A percentile compares a stretch with the other conserved stretches of the same genome.
Evolutionary conservation across 2,888 invertebrate species (phyloP).

Genomic region (Byasa hedistus): DNA sequence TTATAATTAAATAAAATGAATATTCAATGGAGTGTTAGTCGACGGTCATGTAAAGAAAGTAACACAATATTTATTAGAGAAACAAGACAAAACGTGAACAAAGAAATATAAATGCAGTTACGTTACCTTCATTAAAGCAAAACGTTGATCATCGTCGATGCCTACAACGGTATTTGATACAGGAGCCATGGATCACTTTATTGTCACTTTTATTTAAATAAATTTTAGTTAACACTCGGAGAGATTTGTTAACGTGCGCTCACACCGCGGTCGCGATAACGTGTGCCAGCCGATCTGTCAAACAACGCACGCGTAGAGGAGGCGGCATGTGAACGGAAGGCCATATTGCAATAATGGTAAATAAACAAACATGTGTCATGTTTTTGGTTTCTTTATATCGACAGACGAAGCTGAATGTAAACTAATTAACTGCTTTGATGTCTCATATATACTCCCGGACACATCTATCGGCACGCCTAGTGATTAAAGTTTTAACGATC

Average conservation of each 20-base stretch:
- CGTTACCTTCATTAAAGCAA: slow-evolving; percentile 87
- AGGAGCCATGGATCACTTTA: slow-evolving; percentile 58
- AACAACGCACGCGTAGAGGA: slow-evolving; percentile 1
- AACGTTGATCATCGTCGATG: slow-evolving; percentile 86
- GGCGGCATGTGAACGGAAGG: slow-evolving; percentile 5
- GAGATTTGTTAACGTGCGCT: background rate
- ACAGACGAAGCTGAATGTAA: too few relatives aligned
- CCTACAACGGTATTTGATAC: slow-evolving; percentile 70
- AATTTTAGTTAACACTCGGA: slow-evolving; percentile 6
- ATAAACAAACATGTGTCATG: slow-evolving; percentile 11
- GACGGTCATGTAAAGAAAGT: background rate
- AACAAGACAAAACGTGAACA: slow-evolving; percentile 7
- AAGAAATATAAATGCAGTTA: background rate
- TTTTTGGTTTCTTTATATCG: background rate
- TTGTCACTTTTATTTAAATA: slow-evolving; percentile 15
- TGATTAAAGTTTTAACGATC: too few relatives aligned
- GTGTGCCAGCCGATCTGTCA: slow-evolving; percentile 16
- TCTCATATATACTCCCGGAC: too few relatives aligned
- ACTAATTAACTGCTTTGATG: too few relatives aligned
- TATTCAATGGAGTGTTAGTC: too few relatives aligned
- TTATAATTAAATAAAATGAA: too few relatives aligned
- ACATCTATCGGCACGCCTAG: too few relatives aligned
- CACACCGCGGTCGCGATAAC: slow-evolving; percentile 15
- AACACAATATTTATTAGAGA: slow-evolving; percentile 6
- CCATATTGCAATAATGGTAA: background rate